A percentile compares a stretch with the other conserved stretches of the same genome.
Conservation (phyloP, 2,113 vertebrate genomes). For the human (Homo sapiens) region GRCh38 chr16:72419501-72420000, state of each 20-base stretch:
- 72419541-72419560: not conserved
- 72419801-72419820: not conserved
- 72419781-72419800: constrained; percentile 15
- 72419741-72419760: not conserved
- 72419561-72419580: not conserved
- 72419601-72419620: not conserved
- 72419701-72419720: not conserved
- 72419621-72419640: not conserved
- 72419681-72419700: not conserved
- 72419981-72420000: not conserved
- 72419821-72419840: not conserved
- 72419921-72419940: not conserved
- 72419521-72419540: not conserved
- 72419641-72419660: not conserved
- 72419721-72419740: not conserved
- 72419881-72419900: not conserved
- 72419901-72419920: not conserved
- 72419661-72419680: not conserved
- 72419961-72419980: not conserved
- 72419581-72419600: not conserved
- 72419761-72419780: not conserved
- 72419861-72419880: constrained; percentile 15
- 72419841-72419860: constrained; percentile 55
- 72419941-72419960: not conserved
- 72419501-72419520: not conserved